Percentiles rank a stretch among this genome's conserved stretches.
Evolutionary conservation across 2,113 vertebrate species (phyloP).

Genomic region (Aegotheles bennettii): DNA sequence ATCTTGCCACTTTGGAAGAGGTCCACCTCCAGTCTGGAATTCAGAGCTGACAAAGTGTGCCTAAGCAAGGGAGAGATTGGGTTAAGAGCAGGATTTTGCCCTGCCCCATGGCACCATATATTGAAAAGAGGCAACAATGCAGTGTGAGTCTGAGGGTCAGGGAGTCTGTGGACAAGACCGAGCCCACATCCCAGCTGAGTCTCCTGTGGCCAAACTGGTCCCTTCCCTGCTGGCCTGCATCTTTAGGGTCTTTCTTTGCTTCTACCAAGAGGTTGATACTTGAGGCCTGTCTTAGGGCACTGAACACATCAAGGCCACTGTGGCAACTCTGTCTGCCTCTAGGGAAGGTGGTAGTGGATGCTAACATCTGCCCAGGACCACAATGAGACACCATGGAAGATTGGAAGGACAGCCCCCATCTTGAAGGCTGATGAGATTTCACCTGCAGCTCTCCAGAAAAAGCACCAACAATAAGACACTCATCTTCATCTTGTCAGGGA

Average conservation of each 20-base stretch:
- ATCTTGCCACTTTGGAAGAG: background rate
- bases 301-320: background rate
- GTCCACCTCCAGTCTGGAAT: background rate
- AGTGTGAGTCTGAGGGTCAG: background rate
- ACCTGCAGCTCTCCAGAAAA: background rate
- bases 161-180: background rate
- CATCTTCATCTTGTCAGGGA: background rate
- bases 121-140: background rate
- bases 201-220: background rate
- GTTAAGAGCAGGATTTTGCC: background rate
- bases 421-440: background rate
- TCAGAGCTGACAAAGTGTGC: background rate
- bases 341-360: accelerated
- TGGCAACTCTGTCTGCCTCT: accelerated
- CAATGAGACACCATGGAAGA: accelerated
- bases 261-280: background rate
- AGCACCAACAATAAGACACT: accelerated
- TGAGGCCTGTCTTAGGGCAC: background rate
- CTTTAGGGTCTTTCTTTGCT: background rate
- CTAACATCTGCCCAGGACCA: background rate
- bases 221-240: accelerated
- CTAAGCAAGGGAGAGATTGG: background rate
- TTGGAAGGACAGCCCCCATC: no score
- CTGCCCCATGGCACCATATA: background rate
- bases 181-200: background rate